Conservation (phyloP, 2,888 invertebrate genomes). For the Heteropelma amictum region DNA sequence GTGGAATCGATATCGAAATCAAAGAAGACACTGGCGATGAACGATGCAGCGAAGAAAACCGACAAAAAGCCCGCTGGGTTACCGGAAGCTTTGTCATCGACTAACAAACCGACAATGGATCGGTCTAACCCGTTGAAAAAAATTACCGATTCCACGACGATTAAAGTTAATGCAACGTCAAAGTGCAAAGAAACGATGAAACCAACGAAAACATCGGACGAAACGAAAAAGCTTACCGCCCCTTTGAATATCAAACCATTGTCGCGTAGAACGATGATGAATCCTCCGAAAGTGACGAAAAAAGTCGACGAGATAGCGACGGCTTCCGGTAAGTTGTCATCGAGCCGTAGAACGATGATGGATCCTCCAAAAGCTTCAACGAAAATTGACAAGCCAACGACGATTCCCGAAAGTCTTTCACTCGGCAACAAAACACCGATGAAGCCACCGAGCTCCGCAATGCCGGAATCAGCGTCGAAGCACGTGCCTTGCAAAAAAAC, state of each 20-base stretch:
- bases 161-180: not conserved
- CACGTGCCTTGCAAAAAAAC: constrained; percentile 39
- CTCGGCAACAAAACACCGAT: not conserved
- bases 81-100: not conserved
- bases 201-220: not conserved
- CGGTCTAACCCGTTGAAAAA: not conserved
- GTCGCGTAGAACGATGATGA: constrained; percentile 1
- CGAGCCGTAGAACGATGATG: not conserved
- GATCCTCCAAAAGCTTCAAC: not conserved
- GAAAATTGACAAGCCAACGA: constrained; percentile 3
- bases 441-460: not conserved
- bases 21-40: not conserved
- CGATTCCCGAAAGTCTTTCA: not conserved
- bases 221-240: not conserved
- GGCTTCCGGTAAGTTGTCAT: not conserved
- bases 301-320: not conserved
- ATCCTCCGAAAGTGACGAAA: not conserved
- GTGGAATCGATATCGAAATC: not conserved
- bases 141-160: not conserved
- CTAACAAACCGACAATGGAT: not conserved
- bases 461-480: constrained; percentile 22
- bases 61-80: not conserved
- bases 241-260: not conserved
- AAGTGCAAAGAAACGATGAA: not conserved
- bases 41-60: not conserved